Percentiles rank a stretch among this genome's conserved stretches.
phyloP scores from a whole-genome alignment of 1,140 invertebrate species.

The Drosophila kanapiae region DNA sequence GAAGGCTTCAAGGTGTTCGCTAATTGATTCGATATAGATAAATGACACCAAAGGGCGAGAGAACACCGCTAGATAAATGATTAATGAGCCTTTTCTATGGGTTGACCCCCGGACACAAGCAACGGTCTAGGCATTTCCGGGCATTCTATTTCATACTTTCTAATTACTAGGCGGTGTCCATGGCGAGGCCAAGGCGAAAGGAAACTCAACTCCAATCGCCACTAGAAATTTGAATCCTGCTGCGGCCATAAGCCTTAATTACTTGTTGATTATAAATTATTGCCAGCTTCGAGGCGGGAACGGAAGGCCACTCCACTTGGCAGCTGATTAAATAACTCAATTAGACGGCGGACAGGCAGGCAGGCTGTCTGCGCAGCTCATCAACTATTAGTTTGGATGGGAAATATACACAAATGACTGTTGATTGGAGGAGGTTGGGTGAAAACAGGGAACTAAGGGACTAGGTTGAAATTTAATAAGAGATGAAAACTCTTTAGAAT shows the following conservation, averaged over 20 bases:
- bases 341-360: conserved; percentile 18
- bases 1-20: conserved; percentile 65
- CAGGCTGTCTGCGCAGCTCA: conserved; percentile 4
- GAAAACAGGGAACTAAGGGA: not conserved
- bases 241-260: conserved; percentile 55
- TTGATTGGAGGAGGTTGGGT: conserved; percentile 1
- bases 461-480: not conserved
- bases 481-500: no score
- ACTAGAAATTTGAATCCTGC: conserved; percentile 31
- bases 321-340: conserved; percentile 60
- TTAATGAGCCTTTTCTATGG: conserved; percentile 53
- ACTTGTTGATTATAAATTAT: conserved; percentile 75
- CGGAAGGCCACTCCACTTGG: conserved; percentile 9
- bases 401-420: conserved; percentile 12
- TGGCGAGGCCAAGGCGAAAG: not conserved
- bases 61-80: conserved; percentile 57
- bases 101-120: not conserved
- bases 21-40: conserved; percentile 83
- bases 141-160: conserved; percentile 29
- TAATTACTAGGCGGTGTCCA: conserved; percentile 17
- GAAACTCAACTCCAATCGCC: conserved; percentile 22
- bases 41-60: conserved; percentile 63
- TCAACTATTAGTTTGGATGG: conserved; percentile 25
- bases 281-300: conserved; percentile 16
- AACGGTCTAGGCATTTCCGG: conserved; percentile 4